A percentile compares a stretch with the other conserved stretches of the same genome.
Evolutionary conservation across 2,113 vertebrate species (phyloP).

Genomic region (Petroica traversi): DNA sequence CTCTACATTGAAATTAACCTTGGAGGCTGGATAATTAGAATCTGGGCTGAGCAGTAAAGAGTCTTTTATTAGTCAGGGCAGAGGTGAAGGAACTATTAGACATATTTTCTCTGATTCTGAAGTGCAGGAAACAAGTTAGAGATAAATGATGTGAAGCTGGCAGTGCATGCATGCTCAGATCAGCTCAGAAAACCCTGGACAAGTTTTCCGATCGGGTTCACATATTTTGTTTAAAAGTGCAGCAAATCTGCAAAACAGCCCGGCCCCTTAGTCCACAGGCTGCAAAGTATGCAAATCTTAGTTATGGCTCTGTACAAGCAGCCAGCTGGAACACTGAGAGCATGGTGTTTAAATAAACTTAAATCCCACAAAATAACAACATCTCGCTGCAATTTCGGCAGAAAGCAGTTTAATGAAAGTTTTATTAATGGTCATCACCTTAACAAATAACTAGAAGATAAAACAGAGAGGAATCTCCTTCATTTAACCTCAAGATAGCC

Average conservation of each 20-base stretch:
- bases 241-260: background rate
- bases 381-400: accelerated
- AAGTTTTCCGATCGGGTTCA: accelerated
- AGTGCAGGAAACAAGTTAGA: background rate
- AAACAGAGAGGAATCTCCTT: background rate
- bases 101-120: background rate
- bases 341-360: background rate
- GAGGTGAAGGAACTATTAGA: background rate
- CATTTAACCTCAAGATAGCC: background rate
- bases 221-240: background rate
- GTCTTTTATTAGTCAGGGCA: background rate
- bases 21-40: constrained; percentile 22
- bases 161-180: background rate
- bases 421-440: background rate
- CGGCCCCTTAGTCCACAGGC: background rate
- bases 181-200: background rate
- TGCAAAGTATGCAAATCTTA: background rate
- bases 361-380: background rate
- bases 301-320: background rate
- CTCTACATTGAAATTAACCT: constrained; percentile 54
- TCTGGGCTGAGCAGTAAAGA: background rate
- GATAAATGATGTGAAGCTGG: background rate
- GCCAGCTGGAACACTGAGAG: background rate
- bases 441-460: background rate
- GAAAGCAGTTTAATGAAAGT: background rate